phyloP scores from a whole-genome alignment of 2,888 invertebrate genomes.

The Epinotia bilunana region DNA sequence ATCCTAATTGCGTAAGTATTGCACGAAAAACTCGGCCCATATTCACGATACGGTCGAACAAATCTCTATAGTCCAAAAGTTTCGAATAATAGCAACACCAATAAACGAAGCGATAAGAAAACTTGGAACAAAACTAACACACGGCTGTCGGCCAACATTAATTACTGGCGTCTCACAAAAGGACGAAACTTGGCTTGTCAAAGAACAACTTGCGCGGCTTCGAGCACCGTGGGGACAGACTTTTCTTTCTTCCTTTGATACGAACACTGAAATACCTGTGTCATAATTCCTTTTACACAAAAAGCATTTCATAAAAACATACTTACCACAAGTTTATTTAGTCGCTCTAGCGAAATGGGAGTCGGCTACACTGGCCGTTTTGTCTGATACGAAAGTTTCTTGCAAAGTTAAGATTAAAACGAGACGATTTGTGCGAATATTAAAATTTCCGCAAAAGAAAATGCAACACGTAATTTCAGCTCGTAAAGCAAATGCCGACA shows the following conservation, averaged over 20 bases:
- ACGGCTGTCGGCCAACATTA: constrained; percentile 68
- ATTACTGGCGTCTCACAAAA: constrained; percentile 68
- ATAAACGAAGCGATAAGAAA: constrained; percentile 66
- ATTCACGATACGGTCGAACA: constrained; percentile 29
- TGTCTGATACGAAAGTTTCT: constrained; percentile 65
- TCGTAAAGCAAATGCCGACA: constrained; percentile 29
- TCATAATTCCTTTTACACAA: constrained; percentile 60
- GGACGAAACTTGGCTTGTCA: constrained; percentile 62
- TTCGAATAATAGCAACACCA: constrained; percentile 59
- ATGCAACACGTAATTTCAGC: constrained; percentile 31
- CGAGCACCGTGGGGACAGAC: constrained; percentile 50
- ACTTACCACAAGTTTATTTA: constrained; percentile 62
- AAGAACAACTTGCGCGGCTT: constrained; percentile 64
- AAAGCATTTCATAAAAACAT: constrained; percentile 56
- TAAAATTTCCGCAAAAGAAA: constrained; percentile 56
- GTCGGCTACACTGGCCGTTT: constrained; percentile 55
- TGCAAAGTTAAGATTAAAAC: constrained; percentile 68
- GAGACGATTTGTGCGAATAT: constrained; percentile 67
- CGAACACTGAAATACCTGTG: constrained; percentile 58
- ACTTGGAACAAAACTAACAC: constrained; percentile 57
- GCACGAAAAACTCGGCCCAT: constrained; percentile 5
- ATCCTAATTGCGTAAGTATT: no score
- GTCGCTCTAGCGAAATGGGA: constrained; percentile 56
- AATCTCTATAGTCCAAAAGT: constrained; percentile 54
- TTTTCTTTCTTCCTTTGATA: constrained; percentile 56